Percentiles rank a stretch among this genome's conserved stretches.
These are phyloP conservation scores for Orchestes rusci DNA, from an alignment of 2,888 invertebrate species.

Conservation along the genomic window DNA sequence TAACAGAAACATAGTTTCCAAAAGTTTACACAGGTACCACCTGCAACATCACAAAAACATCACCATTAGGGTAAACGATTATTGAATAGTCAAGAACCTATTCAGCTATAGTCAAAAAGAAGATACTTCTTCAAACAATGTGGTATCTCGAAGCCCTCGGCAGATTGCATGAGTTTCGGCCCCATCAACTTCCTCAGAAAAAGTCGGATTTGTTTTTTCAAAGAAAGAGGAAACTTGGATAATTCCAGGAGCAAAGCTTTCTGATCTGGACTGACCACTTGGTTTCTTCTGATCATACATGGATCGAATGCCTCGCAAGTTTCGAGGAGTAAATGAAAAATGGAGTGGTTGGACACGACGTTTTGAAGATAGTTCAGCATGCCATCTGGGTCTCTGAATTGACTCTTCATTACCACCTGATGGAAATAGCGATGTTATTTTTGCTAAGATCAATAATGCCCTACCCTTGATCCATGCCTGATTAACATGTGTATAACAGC, in stretches of 20 bases:
- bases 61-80: not conserved
- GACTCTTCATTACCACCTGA: slow-evolving; percentile 73
- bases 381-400: slow-evolving; percentile 77
- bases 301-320: slow-evolving; percentile 72
- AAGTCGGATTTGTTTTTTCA: slow-evolving; percentile 52
- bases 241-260: slow-evolving; percentile 57
- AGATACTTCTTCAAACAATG: slow-evolving; percentile 59
- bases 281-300: slow-evolving; percentile 71
- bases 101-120: slow-evolving; percentile 57
- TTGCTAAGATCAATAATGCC: not conserved
- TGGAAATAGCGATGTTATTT: slow-evolving; percentile 4
- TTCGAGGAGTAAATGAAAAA: slow-evolving; percentile 61
- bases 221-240: slow-evolving; percentile 59
- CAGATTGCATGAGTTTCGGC: slow-evolving; percentile 49
- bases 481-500: slow-evolving; percentile 63
- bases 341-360: slow-evolving; percentile 50
- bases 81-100: slow-evolving; percentile 3
- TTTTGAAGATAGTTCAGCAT: slow-evolving; percentile 73
- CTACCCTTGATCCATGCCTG: slow-evolving; percentile 67
- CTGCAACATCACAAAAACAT: not conserved
- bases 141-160: slow-evolving; percentile 57
- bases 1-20: too few species aligned
- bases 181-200: slow-evolving; percentile 45
- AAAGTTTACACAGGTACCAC: too few species aligned
- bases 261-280: slow-evolving; percentile 56